Conservation (phyloP, 2,113 vertebrate species). For the Lamprologus lemairii region DNA sequence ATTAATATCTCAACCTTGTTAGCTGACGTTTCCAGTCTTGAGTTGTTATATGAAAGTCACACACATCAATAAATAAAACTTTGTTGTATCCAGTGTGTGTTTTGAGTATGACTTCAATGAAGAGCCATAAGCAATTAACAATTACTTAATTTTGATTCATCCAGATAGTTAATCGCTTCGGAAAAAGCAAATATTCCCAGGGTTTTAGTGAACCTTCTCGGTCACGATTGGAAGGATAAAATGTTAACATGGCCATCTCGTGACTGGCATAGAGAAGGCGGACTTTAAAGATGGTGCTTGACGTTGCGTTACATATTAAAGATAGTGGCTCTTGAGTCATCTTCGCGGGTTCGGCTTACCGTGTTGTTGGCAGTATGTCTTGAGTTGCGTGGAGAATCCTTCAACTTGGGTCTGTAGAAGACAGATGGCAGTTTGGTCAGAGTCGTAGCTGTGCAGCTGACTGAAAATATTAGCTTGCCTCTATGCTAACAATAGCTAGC, state of each 20-base stretch:
- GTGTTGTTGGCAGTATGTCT: background rate
- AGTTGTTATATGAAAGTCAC: background rate
- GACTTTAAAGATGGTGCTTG: conserved; percentile 55
- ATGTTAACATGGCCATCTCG: conserved; percentile 28
- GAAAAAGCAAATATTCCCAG: background rate
- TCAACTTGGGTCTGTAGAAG: conserved; percentile 26
- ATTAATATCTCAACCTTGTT: background rate
- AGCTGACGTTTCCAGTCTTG: background rate
- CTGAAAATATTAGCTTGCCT: conserved; percentile 47
- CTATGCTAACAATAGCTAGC: conserved; percentile 67
- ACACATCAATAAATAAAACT: background rate
- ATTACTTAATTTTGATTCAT: background rate
- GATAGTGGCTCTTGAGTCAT: background rate
- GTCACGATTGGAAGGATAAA: background rate
- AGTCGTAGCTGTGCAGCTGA: conserved; percentile 8
- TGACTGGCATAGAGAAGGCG: background rate
- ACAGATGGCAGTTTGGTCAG: conserved; percentile 24
- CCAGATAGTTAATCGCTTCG: background rate
- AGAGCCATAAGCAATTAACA: background rate
- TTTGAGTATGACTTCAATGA: background rate
- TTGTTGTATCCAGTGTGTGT: background rate
- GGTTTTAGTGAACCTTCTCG: background rate
- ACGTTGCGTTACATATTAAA: background rate
- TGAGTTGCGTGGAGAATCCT: conserved; percentile 1
- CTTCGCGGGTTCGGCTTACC: conserved; percentile 30